Percentiles rank a stretch among this genome's conserved stretches.
These are phyloP conservation scores for Yoshiicerus persimilis DNA, from an alignment of 1,140 invertebrate species.

Conservation along the genomic window DNA sequence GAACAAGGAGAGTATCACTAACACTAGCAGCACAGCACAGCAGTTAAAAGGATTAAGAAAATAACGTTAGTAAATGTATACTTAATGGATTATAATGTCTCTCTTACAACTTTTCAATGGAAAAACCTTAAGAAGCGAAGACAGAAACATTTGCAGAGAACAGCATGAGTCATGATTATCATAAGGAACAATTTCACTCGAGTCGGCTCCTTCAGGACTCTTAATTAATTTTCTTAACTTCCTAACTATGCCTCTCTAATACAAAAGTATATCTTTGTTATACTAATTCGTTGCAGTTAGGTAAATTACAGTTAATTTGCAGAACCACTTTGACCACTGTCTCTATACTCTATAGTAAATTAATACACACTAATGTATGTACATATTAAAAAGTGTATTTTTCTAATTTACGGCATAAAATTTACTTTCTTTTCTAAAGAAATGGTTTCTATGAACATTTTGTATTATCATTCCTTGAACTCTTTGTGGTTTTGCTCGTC, in stretches of 20 bases:
- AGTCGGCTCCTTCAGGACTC: not conserved
- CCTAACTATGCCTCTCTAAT: not conserved
- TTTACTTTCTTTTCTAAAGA: not conserved
- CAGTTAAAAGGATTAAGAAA: not conserved
- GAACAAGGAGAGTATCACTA: not conserved
- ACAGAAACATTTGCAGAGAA: not conserved
- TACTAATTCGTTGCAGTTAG: not conserved
- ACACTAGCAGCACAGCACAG: not conserved
- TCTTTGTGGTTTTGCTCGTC: not conserved
- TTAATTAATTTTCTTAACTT: not conserved
- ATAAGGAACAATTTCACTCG: not conserved
- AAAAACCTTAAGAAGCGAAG: not conserved
- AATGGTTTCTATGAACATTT: not conserved
- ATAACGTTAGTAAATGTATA: not conserved
- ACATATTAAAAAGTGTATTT: not conserved
- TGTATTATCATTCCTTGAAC: not conserved
- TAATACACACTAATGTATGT: not conserved
- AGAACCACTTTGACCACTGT: not conserved
- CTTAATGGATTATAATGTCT: not conserved
- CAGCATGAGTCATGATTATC: not conserved
- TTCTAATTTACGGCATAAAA: not conserved
- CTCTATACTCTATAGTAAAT: not conserved
- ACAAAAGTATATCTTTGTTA: not conserved
- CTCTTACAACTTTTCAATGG: not conserved
- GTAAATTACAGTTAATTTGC: not conserved